Conservation (phyloP, 2,797 vertebrate genomes). For the Pyrocephalus nanus region DNA sequence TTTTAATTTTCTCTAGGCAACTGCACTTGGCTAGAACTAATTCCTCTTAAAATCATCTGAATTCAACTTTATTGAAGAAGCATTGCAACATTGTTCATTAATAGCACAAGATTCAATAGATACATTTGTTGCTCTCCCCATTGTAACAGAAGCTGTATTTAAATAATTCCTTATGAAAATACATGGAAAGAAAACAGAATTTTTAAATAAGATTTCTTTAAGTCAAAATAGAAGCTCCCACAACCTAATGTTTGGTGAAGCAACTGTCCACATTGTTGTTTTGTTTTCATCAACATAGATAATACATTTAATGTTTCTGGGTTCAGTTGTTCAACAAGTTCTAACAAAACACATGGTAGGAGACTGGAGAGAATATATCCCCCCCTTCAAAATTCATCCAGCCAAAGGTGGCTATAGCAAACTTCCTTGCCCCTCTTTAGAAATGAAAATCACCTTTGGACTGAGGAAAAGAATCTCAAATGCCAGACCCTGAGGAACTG, state of each 20-base stretch:
- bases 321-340: neutral
- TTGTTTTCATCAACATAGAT: neutral
- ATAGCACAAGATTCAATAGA: neutral
- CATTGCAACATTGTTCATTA: neutral
- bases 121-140: neutral
- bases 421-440: neutral
- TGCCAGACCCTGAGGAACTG: slow-evolving; percentile 17
- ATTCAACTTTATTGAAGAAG: neutral
- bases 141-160: neutral
- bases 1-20: neutral
- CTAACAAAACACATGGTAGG: neutral
- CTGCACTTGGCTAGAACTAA: neutral
- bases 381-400: neutral
- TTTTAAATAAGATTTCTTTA: neutral
- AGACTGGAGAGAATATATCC: neutral
- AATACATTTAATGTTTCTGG: neutral
- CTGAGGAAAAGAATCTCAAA: slow-evolving; percentile 15
- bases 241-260: neutral
- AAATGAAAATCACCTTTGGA: neutral
- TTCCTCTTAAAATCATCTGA: neutral
- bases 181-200: neutral
- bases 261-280: neutral
- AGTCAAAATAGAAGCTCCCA: neutral
- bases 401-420: neutral
- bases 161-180: neutral